A percentile compares a stretch with the other conserved stretches of the same genome.
Conservation (phyloP, 1,140 invertebrate genomes). For the Camponotus vicinus region DNA sequence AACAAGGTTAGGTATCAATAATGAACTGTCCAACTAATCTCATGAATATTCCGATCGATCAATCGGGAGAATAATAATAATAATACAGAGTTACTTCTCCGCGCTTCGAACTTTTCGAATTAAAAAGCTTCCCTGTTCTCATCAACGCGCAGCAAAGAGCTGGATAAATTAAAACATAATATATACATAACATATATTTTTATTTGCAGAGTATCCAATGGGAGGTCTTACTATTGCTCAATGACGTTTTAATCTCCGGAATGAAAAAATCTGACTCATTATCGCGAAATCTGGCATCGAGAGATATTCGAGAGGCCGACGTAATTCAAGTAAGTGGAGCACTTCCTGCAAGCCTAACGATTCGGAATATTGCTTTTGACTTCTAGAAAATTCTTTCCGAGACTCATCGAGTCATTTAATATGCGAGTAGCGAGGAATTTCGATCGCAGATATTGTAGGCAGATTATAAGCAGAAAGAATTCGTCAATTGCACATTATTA, state of each 20-base stretch:
- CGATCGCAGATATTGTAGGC: neutral
- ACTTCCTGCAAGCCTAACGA: conserved; percentile 45
- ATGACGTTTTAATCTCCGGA: conserved; percentile 58
- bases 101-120: conserved; percentile 1
- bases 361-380: conserved; percentile 43
- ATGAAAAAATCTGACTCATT: conserved; percentile 50
- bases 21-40: conserved; percentile 45
- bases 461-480: conserved; percentile 23
- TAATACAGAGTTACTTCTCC: conserved; percentile 30
- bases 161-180: neutral
- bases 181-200: neutral
- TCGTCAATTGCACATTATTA: conserved; percentile 1
- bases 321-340: conserved; percentile 33
- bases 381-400: conserved; percentile 25
- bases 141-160: neutral
- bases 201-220: neutral
- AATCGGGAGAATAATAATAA: conserved; percentile 33
- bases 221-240: neutral
- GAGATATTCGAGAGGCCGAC: conserved; percentile 2
- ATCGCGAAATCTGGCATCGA: conserved; percentile 9
- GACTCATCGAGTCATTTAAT: conserved; percentile 26
- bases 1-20: neutral
- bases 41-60: conserved; percentile 36
- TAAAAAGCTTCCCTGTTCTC: neutral
- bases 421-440: neutral